Evolutionary conservation across 2,113 vertebrate genomes (phyloP), one percentile per base, ranked within the genome.

Genomic region (Hippocampus barbouri): DNA sequence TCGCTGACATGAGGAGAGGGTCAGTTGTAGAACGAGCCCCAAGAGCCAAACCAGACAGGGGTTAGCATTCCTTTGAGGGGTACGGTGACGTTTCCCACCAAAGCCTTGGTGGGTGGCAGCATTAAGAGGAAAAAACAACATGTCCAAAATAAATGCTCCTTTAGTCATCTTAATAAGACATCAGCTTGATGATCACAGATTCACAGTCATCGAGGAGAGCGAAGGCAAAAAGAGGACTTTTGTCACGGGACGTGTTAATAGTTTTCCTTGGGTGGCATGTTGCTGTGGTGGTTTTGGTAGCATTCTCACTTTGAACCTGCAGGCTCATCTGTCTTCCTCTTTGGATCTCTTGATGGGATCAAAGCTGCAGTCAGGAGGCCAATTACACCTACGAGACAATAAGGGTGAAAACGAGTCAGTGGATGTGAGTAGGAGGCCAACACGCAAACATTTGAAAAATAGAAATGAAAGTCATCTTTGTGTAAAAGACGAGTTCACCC

Each of bases 1-100:
- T 47, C 92, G 89, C 59, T 94, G 93, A 82, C 94, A 93, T 0
- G 92, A 92, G 69, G 91, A 88, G 0, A 93, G 88, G 21, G 88
- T 82, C 27, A 93, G 85, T 14, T 91, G 91, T 53, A 95, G 89
- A 70, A 88, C 90, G 79, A 94, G 83, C 76, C 91, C 90, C 76
- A 91, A 59, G 30, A 95, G 91, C 93, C 94, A 94, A 80, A 93
- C 74, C 77, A 91, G 70, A 74, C 89, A 91, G 49, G 86, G 79
- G 63, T 90, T 90, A 67, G 90, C 86, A 40, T 84, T 75, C 77
- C 82, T 82, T 60, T 79, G 82, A 30, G 89, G 82, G 60, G 76
- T 72, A 45, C 72, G 74, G 41, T 68, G 76, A 7, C 61, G 69
- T 60, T 76, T 86, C n/a, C 89, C 85, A 76, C 76, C 83, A 75